Evolutionary conservation across 2,888 invertebrate species (phyloP).

Genomic region (Pterobdella sp.): DNA sequence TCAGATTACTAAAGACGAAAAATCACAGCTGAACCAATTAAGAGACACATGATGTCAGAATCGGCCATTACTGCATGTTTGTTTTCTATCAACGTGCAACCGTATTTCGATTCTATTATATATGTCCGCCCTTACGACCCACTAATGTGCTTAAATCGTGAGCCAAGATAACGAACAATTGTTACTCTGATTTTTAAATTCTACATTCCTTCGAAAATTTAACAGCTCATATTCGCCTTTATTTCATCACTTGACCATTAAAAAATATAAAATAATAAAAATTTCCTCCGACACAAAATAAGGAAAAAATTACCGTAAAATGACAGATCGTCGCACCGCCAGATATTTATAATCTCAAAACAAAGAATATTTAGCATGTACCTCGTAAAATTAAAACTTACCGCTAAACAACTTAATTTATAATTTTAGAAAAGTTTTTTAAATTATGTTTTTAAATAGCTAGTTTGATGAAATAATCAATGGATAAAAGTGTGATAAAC

Average conservation of each 20-base stretch:
- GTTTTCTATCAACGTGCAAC: not conserved
- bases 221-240: conserved; percentile 28
- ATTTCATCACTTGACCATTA: conserved; percentile 27
- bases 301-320: not conserved
- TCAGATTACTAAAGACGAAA: conserved; percentile 29
- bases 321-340: too few relatives aligned
- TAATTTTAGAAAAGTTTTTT: too few relatives aligned
- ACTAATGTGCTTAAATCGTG: not conserved
- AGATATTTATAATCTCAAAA: too few relatives aligned
- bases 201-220: not conserved
- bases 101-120: conserved; percentile 15
- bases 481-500: too few relatives aligned
- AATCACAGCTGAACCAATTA: conserved; percentile 17
- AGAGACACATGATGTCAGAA: not conserved
- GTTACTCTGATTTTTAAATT: conserved; percentile 12
- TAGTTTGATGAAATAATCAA: too few relatives aligned
- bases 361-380: too few relatives aligned
- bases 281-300: too few relatives aligned
- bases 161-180: conserved; percentile 27
- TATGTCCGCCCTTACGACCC: conserved; percentile 26
- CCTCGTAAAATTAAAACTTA: too few relatives aligned
- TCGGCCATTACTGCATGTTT: not conserved
- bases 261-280: not conserved
- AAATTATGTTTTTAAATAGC: too few relatives aligned
- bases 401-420: too few relatives aligned